These are phyloP conservation scores for Puffinus mauretanicus DNA, from an alignment of 2,113 vertebrate genomes.

Conservation along the genomic window DNA sequence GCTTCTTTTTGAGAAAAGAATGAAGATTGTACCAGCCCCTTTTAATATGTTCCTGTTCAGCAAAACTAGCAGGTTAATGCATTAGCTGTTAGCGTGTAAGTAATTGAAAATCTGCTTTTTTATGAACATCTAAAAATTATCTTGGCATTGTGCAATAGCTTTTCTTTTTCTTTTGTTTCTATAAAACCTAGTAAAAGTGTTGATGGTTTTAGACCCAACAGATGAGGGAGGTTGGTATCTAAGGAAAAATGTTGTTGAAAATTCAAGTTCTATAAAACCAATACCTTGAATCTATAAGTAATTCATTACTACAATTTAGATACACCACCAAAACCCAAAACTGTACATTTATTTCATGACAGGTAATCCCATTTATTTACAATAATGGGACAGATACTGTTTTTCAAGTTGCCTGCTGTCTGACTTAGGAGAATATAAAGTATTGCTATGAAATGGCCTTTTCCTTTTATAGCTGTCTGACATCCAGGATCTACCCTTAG, in stretches of 20 bases:
- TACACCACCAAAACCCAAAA: background rate
- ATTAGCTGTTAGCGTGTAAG: background rate
- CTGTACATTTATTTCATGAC: background rate
- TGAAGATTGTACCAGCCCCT: background rate
- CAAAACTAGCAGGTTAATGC: background rate
- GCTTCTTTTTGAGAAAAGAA: background rate
- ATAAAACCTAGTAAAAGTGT: background rate
- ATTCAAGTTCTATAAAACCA: background rate
- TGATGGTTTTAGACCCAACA: background rate
- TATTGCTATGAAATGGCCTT: background rate
- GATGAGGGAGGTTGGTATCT: background rate
- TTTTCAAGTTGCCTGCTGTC: background rate
- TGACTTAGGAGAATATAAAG: background rate
- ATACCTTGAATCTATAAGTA: background rate
- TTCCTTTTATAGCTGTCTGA: background rate
- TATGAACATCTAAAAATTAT: background rate
- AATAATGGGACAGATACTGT: background rate
- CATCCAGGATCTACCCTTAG: background rate
- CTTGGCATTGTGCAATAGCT: background rate
- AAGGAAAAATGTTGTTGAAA: background rate
- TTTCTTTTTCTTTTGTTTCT: background rate
- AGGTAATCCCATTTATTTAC: constrained; percentile 18
- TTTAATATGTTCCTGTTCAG: background rate
- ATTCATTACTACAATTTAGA: background rate
- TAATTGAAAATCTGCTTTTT: background rate